These are phyloP conservation scores for Rhabdophis nuchalis DNA, from an alignment of 2,797 vertebrate genomes.

Conservation along the genomic window DNA sequence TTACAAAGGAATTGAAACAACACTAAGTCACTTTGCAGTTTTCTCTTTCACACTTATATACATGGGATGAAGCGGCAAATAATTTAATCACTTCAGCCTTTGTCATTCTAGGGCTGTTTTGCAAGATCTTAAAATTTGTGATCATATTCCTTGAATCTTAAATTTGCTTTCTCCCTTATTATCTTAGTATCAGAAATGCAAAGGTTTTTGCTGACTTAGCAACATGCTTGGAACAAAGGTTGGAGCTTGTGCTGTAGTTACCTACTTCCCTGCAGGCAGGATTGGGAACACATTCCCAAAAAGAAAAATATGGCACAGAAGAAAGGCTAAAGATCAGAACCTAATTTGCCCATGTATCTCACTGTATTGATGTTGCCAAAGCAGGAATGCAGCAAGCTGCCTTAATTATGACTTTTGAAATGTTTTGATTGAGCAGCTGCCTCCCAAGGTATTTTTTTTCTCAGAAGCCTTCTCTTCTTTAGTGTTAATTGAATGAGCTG, in stretches of 20 bases:
- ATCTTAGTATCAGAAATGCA: neutral
- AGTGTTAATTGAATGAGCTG: slow-evolving; percentile 20
- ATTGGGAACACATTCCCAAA: neutral
- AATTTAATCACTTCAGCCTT: slow-evolving; percentile 5
- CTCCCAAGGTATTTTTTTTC: slow-evolving; percentile 4
- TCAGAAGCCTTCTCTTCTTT: slow-evolving; percentile 22
- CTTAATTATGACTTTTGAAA: slow-evolving; percentile 42
- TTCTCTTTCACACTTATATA: slow-evolving; percentile 1
- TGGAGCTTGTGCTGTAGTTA: neutral
- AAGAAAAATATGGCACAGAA: slow-evolving; percentile 23
- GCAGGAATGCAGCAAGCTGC: slow-evolving; percentile 50
- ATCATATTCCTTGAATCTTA: neutral
- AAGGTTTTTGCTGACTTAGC: neutral
- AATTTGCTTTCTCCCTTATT: neutral
- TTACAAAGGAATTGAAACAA: slow-evolving; percentile 33
- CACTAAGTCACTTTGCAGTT: slow-evolving; percentile 35
- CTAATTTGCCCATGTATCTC: neutral
- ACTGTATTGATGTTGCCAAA: slow-evolving; percentile 43
- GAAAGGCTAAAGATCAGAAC: slow-evolving; percentile 10
- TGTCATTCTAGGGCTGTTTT: slow-evolving; percentile 1
- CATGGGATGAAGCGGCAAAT: slow-evolving; percentile 5
- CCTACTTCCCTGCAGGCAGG: neutral
- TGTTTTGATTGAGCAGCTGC: neutral
- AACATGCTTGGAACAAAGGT: neutral
- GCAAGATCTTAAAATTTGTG: neutral